Conservation (phyloP, 2,888 invertebrate genomes). For the Lydus trimaculatus region DNA sequence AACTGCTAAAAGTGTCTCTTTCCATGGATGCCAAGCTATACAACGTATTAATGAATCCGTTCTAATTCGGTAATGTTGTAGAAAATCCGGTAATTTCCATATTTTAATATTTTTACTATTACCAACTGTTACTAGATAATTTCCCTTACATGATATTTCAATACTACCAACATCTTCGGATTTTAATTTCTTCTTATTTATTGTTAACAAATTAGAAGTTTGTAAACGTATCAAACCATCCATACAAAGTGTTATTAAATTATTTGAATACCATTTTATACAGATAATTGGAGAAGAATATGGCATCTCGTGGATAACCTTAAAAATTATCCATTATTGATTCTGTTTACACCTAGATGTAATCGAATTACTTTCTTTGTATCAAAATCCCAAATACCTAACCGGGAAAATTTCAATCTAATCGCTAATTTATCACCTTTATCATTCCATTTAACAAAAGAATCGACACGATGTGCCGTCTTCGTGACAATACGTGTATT, state of each 20-base stretch:
- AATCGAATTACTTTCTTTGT: constrained; percentile 15
- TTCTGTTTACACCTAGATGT: neutral
- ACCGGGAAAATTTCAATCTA: neutral
- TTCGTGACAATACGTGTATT: neutral
- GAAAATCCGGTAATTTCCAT: constrained; percentile 3
- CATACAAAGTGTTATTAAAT: neutral
- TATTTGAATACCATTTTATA: neutral
- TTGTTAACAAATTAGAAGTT: neutral
- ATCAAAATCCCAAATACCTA: constrained; percentile 19
- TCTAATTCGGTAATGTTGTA: neutral
- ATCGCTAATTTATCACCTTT: constrained; percentile 15
- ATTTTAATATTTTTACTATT: constrained; percentile 5
- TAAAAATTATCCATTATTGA: neutral
- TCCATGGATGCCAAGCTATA: constrained; percentile 24
- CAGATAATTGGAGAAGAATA: neutral
- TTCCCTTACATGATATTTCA: constrained; percentile 7
- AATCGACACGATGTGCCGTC: neutral
- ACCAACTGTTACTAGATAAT: constrained; percentile 10
- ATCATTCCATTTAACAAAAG: constrained; percentile 18
- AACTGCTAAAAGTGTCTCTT: constrained; percentile 9
- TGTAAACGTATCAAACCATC: neutral
- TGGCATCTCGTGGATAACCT: neutral
- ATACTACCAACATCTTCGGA: constrained; percentile 5
- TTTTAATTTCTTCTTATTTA: neutral
- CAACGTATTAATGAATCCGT: neutral